phyloP scores from a whole-genome alignment of 2,888 invertebrate genomes.

The Leptopterna dolabrata region DNA sequence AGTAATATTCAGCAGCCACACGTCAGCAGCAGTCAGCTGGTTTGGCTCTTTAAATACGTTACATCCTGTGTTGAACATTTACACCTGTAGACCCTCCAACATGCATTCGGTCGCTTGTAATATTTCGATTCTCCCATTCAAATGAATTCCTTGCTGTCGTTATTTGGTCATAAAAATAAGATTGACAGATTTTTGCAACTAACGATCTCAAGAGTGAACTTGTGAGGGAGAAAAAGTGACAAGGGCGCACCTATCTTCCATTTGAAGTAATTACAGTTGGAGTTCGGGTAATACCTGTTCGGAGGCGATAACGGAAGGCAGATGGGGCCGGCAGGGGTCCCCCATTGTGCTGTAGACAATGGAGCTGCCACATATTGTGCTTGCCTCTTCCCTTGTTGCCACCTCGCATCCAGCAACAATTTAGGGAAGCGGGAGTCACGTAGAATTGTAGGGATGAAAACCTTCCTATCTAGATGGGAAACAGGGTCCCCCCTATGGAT shows the following conservation, averaged over 20 bases:
- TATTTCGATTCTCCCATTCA: too few relatives aligned
- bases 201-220: background rate
- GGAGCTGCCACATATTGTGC: slow-evolving; percentile 21
- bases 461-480: slow-evolving; percentile 2
- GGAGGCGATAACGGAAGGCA: slow-evolving; percentile 37
- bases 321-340: slow-evolving; percentile 7
- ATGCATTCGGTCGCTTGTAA: too few relatives aligned
- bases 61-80: too few relatives aligned
- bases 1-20: too few relatives aligned
- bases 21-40: too few relatives aligned
- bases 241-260: background rate
- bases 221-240: background rate
- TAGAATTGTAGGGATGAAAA: slow-evolving; percentile 21
- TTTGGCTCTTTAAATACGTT: too few relatives aligned
- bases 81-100: too few relatives aligned
- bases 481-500: background rate
- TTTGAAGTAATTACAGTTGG: slow-evolving; percentile 48
- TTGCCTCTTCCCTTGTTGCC: background rate
- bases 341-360: slow-evolving; percentile 19
- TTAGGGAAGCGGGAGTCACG: slow-evolving; percentile 15
- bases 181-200: too few relatives aligned
- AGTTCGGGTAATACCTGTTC: slow-evolving; percentile 42
- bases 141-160: too few relatives aligned
- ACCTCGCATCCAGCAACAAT: slow-evolving; percentile 9
- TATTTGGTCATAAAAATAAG: too few relatives aligned